Evolutionary conservation across 2,888 invertebrate genomes (phyloP).

Genomic region (Caenorhabditis panamensis): DNA sequence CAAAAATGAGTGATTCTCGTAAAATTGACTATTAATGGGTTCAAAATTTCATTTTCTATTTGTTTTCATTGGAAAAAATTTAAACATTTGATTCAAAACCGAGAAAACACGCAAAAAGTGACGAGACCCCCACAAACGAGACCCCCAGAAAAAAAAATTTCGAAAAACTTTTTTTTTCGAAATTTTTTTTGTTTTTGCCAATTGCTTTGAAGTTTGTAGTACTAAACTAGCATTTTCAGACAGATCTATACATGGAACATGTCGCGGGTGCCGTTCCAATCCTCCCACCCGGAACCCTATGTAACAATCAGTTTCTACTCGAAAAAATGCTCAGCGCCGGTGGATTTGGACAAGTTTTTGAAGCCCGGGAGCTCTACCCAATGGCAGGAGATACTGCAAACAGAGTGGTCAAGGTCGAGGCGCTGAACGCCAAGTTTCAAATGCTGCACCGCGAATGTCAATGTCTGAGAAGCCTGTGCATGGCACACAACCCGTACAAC

Average conservation of each 20-base stretch:
- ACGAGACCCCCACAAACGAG: background rate
- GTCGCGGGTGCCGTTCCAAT: constrained; percentile 29
- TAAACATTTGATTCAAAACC: background rate
- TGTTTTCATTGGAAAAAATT: constrained; percentile 8
- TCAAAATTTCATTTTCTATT: background rate
- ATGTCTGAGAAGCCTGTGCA: constrained; percentile 45
- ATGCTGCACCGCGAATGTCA: constrained; percentile 48
- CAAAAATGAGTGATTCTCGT: no score
- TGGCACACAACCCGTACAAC: constrained; percentile 25
- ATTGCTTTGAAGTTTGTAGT: no score
- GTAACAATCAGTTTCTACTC: constrained; percentile 46
- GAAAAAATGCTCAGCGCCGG: constrained; percentile 53
- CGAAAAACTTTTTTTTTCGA: no score
- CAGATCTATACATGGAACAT: constrained; percentile 55
- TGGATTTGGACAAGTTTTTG: constrained; percentile 64
- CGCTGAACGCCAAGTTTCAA: constrained; percentile 40
- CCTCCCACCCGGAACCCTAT: constrained; percentile 28
- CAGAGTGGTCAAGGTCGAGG: constrained; percentile 50
- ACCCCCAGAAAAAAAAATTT: no score
- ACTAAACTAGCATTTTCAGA: constrained; percentile 2
- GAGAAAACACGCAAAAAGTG: background rate
- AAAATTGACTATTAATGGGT: background rate
- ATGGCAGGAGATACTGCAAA: constrained; percentile 6
- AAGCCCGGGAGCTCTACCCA: constrained; percentile 22
- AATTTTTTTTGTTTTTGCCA: no score